Base-by-base conservation (phyloP, 2,888 invertebrate species). In the Germaria angustata region DNA sequence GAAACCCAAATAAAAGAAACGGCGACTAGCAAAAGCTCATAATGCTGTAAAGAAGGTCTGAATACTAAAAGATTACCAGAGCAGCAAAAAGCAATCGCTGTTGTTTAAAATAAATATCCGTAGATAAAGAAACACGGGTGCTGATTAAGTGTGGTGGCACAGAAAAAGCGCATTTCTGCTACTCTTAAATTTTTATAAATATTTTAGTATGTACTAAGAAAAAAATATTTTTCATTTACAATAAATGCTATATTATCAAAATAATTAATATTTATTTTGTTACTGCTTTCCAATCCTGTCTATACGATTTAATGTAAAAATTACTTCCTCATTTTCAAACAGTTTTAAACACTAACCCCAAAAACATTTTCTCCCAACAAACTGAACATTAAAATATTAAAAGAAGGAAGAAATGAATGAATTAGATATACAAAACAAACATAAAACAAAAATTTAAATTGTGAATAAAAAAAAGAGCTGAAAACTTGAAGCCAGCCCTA, bases 401-500 rank as follows among this genome's bases (percentile, higher is more conserved):
- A 65, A 75, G 22, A 46, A 65, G 73, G 44, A 55, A 73, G 59
- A 59, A 71, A 71, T 24, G 22, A n/a, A 32, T n/a, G 49, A 28
- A 61, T 63, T 61, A 15, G 5, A 51, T 28, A 63, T 28, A 11
- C 36, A 17, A 3, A 73, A 53, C 41, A 53, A n/a, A 22, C 17
- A 20, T 7, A 9, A 11, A 46, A 6, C n/a, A n/a, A n/a, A n/a
- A n/a, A n/a, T n/a, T n/a, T n/a, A n/a, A n/a, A n/a, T n/a, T n/a
- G n/a, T n/a, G n/a, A n/a, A n/a, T n/a, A n/a, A n/a, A n/a, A n/a
- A 39, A 39, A 15, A 28, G 6, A 28, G 7, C 11, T 20, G 39
- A 63, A n/a, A 39, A 28, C 3, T 22, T 44, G 13, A 28, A 41
- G 13, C 13, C 51, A 72, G 81, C 81, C 81, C 81, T 81, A 76